Evolutionary conservation across 2,888 invertebrate species (phyloP).

Genomic region (Ariolimax columbianus): DNA sequence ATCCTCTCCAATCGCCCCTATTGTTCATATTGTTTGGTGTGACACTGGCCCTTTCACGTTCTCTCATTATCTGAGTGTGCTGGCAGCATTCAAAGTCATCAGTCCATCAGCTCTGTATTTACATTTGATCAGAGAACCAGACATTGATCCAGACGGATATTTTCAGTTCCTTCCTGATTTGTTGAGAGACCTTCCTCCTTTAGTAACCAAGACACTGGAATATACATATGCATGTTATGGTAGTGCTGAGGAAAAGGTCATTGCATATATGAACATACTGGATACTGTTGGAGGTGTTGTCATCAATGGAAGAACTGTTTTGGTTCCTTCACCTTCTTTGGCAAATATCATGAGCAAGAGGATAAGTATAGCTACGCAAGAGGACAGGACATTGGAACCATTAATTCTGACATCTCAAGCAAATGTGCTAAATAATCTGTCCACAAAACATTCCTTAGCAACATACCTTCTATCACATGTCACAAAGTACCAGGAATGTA

Average conservation of each 20-base stretch:
- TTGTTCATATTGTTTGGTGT: slow-evolving; percentile 69
- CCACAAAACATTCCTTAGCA: not conserved
- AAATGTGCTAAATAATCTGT: slow-evolving; percentile 16
- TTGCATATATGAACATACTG: slow-evolving; percentile 51
- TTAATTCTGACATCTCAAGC: slow-evolving; percentile 25
- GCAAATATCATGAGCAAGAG: slow-evolving; percentile 31
- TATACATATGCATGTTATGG: slow-evolving; percentile 46
- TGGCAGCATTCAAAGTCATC: slow-evolving; percentile 63
- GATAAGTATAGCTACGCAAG: slow-evolving; percentile 32
- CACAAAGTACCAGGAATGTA: slow-evolving; percentile 15
- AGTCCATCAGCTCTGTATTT: slow-evolving; percentile 63
- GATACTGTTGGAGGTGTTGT: slow-evolving; percentile 64
- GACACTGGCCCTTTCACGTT: slow-evolving; percentile 64
- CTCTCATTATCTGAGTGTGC: slow-evolving; percentile 66
- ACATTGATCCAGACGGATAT: slow-evolving; percentile 59
- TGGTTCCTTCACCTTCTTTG: slow-evolving; percentile 43
- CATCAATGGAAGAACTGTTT: slow-evolving; percentile 60
- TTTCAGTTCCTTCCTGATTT: slow-evolving; percentile 65
- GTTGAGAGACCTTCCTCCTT: slow-evolving; percentile 59
- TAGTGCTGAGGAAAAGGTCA: slow-evolving; percentile 18
- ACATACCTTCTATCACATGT: not conserved
- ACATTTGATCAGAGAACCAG: slow-evolving; percentile 59
- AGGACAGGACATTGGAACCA: slow-evolving; percentile 19
- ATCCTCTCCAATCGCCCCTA: slow-evolving; percentile 44
- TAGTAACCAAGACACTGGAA: slow-evolving; percentile 44